Base-by-base conservation (phyloP, 2,888 invertebrate genomes). In the Biston stratarius region DNA sequence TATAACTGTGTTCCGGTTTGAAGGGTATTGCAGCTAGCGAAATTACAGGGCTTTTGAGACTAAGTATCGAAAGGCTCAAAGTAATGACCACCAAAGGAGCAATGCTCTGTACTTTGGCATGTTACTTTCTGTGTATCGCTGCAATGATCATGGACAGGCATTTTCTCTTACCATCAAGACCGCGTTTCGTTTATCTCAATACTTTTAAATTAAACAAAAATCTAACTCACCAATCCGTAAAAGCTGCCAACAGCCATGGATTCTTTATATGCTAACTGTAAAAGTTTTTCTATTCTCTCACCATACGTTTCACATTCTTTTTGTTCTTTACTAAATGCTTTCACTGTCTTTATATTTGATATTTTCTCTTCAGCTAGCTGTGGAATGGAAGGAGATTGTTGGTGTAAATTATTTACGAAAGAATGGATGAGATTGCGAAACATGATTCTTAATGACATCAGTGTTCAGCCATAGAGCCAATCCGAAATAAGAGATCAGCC, bases 331-430 rank as follows among this genome's bases (percentile, higher is more conserved):
- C 97, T 97, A 87, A 99, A 99, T 36, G 97, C 96, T 88, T 99
- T 97, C 0, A 99, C 99, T 3, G 99, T 99, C 83, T 98, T 95
- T 71, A 99, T 96, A 84, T 98, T 99, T 11, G 97, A 96, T 73
- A 99, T 97, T 78, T 97, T 96, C 87, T 99, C 99, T 90, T 99
- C 99, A 0, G 98, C 98, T 64, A 97, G 95, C 94, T 98, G 80
- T 40, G 77, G 82, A 65, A 49, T n/a, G 42, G 44, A 38, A 34
- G 5, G 48, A 57, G 12, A 10, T 14, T 34, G 33, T 45, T 7
- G 0, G 0, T 7, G 0, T 10, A 3, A 51, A 34, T n/a, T 1
- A 12, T 33, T 11, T 1, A 7, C 11, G 6, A 12, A 49, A 49
- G 12, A 33, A 49, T 49, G 12, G 48, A 47, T 47, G n/a, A 44